A percentile compares a stretch with the other conserved stretches of the same genome.
Conservation (phyloP, 2,113 vertebrate genomes). For the Lonchura striata region DNA sequence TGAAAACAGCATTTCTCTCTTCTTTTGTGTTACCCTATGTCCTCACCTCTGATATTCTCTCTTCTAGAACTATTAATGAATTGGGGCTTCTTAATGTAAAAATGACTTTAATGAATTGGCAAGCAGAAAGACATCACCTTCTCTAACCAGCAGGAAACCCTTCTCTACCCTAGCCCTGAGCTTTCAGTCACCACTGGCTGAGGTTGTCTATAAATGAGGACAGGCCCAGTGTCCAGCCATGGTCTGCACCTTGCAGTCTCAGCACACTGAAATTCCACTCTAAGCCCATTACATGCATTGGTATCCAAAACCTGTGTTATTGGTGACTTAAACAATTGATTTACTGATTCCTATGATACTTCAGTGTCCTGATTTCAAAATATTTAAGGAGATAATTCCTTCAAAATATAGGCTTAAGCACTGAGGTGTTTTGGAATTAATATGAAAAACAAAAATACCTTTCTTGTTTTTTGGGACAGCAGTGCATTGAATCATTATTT, state of each 20-base stretch:
- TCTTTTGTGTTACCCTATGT: background rate
- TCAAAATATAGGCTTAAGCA: background rate
- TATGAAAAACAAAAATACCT: background rate
- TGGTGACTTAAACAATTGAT: background rate
- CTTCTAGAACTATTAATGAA: background rate
- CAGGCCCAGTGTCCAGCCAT: background rate
- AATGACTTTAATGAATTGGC: background rate
- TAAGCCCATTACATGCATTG: background rate
- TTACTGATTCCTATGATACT: background rate
- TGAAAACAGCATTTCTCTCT: background rate
- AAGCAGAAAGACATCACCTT: background rate
- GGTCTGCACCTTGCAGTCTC: background rate
- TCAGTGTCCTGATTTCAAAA: background rate
- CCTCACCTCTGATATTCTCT: background rate
- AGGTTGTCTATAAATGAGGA: background rate
- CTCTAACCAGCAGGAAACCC: background rate
- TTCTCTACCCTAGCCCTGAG: background rate
- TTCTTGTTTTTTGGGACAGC: background rate
- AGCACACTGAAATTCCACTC: background rate
- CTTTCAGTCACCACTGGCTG: background rate
- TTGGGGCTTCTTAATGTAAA: rapidly evolving
- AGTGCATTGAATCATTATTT: background rate
- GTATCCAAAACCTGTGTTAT: background rate
- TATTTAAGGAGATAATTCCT: background rate
- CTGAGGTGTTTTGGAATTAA: background rate